Evolutionary conservation across 1,140 invertebrate genomes (phyloP).

Genomic region (Doryteuthis pealeii): DNA sequence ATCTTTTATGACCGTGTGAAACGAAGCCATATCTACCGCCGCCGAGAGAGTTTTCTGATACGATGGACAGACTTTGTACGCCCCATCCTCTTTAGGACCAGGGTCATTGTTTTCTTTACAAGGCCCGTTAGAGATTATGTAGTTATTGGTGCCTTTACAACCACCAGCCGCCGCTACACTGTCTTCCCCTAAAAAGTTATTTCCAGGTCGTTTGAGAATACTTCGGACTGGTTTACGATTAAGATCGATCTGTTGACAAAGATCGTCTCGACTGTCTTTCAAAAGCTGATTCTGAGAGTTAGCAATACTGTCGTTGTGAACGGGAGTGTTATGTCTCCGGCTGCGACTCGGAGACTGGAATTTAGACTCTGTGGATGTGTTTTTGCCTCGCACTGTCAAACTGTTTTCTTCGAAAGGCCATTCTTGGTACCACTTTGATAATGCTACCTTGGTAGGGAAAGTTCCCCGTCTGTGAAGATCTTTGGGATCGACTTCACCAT

Average conservation of each 20-base stretch:
- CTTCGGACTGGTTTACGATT: neutral
- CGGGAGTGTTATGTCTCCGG: neutral
- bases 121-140: conserved; percentile 21
- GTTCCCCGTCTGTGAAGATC: conserved; percentile 27
- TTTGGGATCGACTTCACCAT: conserved; percentile 26
- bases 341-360: neutral
- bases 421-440: conserved; percentile 10
- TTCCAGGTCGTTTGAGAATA: conserved; percentile 25
- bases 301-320: neutral
- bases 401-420: neutral
- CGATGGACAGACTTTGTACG: conserved; percentile 1
- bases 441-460: conserved; percentile 31
- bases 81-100: neutral
- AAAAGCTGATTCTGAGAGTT: neutral
- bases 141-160: conserved; percentile 7
- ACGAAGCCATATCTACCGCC: too few relatives aligned
- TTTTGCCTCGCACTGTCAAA: neutral
- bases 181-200: too few relatives aligned
- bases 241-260: too few relatives aligned
- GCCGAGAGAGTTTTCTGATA: conserved; percentile 8
- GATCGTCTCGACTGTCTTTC: too few relatives aligned
- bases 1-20: too few relatives aligned
- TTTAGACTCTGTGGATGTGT: neutral
- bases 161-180: too few relatives aligned
- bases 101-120: conserved; percentile 12